Conservation (phyloP, 30 jellyfish, hydroid and myxozoan species). For the Haliclystus octoradiatus region DNA sequence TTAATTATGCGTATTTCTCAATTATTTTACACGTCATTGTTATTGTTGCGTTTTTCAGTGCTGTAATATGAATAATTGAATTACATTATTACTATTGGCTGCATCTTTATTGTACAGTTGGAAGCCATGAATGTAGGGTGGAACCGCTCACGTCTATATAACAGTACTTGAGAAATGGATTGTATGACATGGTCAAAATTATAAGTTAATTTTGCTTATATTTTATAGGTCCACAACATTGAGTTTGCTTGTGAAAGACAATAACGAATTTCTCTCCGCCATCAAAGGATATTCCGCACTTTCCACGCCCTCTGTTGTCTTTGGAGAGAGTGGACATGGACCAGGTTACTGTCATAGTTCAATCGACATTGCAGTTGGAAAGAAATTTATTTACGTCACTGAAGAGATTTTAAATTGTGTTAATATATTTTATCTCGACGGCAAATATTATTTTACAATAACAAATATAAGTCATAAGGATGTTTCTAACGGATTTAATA, state of each 20-base stretch:
- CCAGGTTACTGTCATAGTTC: constrained; percentile 4
- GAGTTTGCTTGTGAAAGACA: not conserved
- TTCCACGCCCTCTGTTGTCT: constrained; percentile 4
- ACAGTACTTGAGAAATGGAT: too few relatives aligned
- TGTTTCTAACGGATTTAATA: not conserved
- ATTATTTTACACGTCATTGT: too few relatives aligned
- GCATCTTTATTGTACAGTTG: too few relatives aligned
- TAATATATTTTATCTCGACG: not conserved
- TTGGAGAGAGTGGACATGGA: constrained; percentile 4
- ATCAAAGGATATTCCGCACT: not conserved
- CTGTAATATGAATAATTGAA: too few relatives aligned
- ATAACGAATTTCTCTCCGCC: not conserved
- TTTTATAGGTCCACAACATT: not conserved
- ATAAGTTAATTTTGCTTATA: too few relatives aligned
- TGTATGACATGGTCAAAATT: too few relatives aligned
- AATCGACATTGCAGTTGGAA: constrained; percentile 5
- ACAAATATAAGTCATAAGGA: not conserved
- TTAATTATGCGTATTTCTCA: too few relatives aligned
- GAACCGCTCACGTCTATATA: too few relatives aligned
- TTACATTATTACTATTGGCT: too few relatives aligned
- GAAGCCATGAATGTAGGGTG: too few relatives aligned
- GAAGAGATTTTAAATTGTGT: not conserved
- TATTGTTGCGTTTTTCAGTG: too few relatives aligned
- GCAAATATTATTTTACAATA: not conserved
- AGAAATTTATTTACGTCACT: constrained; percentile 4